Conservation (phyloP, 2,797 vertebrate species). For the Spatula clypeata region DNA sequence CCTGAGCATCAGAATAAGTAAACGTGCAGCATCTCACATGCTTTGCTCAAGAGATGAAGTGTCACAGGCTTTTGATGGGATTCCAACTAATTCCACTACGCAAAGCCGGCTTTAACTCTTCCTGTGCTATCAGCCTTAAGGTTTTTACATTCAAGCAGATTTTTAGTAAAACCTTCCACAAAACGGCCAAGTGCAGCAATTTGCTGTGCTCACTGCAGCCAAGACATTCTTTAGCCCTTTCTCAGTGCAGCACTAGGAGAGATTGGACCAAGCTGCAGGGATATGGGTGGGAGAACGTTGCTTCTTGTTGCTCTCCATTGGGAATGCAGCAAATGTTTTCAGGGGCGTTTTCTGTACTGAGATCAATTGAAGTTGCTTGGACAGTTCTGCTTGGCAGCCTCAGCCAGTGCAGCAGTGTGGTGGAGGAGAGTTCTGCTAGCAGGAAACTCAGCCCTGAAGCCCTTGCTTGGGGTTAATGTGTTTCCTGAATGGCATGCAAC, state of each 20-base stretch:
- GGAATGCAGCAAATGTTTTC: background rate
- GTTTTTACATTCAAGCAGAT: background rate
- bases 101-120: background rate
- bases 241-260: background rate
- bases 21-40: background rate
- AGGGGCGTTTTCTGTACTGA: background rate
- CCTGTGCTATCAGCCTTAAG: background rate
- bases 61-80: background rate
- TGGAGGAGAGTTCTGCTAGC: background rate
- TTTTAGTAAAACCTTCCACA: background rate
- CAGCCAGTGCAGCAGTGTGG: background rate
- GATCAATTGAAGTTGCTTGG: background rate
- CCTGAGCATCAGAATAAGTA: background rate
- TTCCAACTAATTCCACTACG: background rate
- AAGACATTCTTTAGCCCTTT: background rate
- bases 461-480: background rate
- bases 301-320: background rate
- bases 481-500: background rate
- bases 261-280: background rate
- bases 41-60: slow-evolving; percentile 2
- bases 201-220: background rate
- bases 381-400: background rate
- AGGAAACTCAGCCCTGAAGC: background rate
- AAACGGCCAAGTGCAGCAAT: background rate
- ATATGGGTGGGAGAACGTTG: background rate